Evolutionary conservation across 2,797 vertebrate species (phyloP), one percentile per base, ranked within the genome.

Genomic region (Hemitrygon akajei): DNA sequence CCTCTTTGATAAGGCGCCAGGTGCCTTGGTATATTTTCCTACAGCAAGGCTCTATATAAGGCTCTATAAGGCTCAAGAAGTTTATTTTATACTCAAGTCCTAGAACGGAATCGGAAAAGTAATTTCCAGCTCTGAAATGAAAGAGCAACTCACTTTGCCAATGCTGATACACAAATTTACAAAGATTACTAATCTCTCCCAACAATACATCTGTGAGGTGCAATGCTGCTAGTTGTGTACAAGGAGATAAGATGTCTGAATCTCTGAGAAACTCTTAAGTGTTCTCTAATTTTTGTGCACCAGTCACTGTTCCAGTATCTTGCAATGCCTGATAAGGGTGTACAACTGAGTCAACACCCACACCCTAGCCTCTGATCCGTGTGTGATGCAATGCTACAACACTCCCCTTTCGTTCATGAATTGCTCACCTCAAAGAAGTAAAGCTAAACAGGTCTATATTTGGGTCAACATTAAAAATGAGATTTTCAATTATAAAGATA

Each of bases 301-400:
- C 84, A 87, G 58, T 89, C 30, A 89, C 34, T 89, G 60, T 66
- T 34, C 18, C 30, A 91, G 87, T 91, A 66, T 69, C n/a, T 66
- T 27, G 60, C 87, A 16, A 34, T 22, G 14, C n/a, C 63, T 34
- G 87, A 91, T 91, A 91, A 91, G n/a, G n/a, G 60, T 56, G 27
- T 25, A 84, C 12, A 84, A 25, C 81, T 4, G 9, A 27, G 10
- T 84, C 81, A 11, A 30, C 22, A 56, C 47, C 22, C 47, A 82
- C 11, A 56, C 25, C 22, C 47, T 84, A 25, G 56, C 25, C 22
- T 84, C 47, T 47, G 75, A 76, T n/a, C 10, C 10, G 7, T n/a
- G 47, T 12, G 27, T 30, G 47, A 84, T 84, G 47, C 47, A 84
- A 58, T 84, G 10, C 47, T 84, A 9, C 47, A 25, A 84, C 22